Percentiles rank a stretch among this genome's conserved stretches.
Evolutionary conservation across 2,113 vertebrate genomes (phyloP).

Genomic region (Toxostoma redivivum): DNA sequence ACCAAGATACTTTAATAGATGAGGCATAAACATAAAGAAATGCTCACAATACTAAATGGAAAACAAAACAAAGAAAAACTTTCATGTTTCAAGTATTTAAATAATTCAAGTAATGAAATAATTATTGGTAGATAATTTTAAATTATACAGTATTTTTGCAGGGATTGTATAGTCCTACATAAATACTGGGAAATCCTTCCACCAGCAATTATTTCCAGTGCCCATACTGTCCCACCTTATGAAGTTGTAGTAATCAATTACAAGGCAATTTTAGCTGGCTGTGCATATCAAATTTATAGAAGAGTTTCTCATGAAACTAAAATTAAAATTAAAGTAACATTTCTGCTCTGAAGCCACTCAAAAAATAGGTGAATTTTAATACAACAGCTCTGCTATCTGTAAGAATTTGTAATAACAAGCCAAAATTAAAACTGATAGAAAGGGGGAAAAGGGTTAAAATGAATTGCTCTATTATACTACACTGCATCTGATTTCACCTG

Average conservation of each 20-base stretch:
- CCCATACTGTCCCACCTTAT: neutral
- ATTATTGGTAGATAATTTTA: neutral
- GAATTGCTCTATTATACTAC: slow-evolving; percentile 68
- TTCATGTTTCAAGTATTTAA: neutral
- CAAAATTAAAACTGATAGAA: slow-evolving; percentile 76
- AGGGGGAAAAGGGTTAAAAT: slow-evolving; percentile 41
- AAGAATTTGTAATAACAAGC: slow-evolving; percentile 72
- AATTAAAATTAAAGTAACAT: slow-evolving; percentile 74
- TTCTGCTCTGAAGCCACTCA: slow-evolving; percentile 75
- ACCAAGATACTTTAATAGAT: neutral
- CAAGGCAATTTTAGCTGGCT: neutral
- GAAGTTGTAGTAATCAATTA: neutral
- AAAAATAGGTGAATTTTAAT: slow-evolving; percentile 78
- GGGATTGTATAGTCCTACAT: neutral
- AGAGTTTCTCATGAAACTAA: slow-evolving; percentile 70
- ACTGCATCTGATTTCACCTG: slow-evolving; percentile 70
- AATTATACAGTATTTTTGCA: neutral
- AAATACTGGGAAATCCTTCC: neutral
- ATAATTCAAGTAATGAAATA: neutral
- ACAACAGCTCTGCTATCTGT: slow-evolving; percentile 73
- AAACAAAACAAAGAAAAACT: neutral
- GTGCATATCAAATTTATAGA: neutral
- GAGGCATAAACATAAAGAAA: neutral
- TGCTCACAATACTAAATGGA: neutral
- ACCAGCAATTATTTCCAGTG: neutral